A percentile compares a stretch with the other conserved stretches of the same genome.
These are phyloP conservation scores for Diaprepes abbreviatus DNA, from an alignment of 2,888 invertebrate species.

Conservation along the genomic window DNA sequence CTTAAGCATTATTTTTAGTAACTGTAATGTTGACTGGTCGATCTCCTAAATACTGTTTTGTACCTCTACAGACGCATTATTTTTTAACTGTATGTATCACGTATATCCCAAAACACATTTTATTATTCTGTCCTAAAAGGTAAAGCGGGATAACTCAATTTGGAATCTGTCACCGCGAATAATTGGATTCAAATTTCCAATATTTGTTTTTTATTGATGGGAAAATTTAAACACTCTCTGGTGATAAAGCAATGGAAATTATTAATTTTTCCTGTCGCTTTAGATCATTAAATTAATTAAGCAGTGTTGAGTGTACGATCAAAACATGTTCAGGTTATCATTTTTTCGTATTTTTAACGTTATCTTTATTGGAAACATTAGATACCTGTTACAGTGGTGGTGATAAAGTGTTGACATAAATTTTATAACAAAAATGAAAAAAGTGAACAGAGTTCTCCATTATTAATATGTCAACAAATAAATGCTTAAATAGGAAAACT, in stretches of 20 bases:
- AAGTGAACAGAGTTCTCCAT: no score
- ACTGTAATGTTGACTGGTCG: no score
- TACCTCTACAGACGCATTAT: no score
- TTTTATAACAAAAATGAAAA: no score
- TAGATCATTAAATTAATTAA: constrained; percentile 12
- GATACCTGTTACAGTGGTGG: no score
- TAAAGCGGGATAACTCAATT: constrained; percentile 8
- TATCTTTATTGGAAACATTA: not conserved
- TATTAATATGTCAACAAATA: no score
- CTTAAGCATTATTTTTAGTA: no score
- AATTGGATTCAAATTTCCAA: constrained; percentile 34
- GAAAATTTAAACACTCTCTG: not conserved
- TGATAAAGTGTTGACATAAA: no score
- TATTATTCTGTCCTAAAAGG: not conserved
- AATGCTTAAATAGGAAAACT: no score
- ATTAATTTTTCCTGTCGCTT: constrained; percentile 24
- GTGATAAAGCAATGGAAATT: not conserved
- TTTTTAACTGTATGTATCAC: no score
- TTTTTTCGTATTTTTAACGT: not conserved
- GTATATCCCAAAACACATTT: not conserved
- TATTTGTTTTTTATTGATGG: constrained; percentile 14
- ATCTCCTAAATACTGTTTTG: no score
- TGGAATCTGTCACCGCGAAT: constrained; percentile 30
- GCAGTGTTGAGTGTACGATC: not conserved
- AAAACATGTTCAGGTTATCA: not conserved